Conservation (phyloP, 2,113 vertebrate genomes). For the Lepidothrix coronata region DNA sequence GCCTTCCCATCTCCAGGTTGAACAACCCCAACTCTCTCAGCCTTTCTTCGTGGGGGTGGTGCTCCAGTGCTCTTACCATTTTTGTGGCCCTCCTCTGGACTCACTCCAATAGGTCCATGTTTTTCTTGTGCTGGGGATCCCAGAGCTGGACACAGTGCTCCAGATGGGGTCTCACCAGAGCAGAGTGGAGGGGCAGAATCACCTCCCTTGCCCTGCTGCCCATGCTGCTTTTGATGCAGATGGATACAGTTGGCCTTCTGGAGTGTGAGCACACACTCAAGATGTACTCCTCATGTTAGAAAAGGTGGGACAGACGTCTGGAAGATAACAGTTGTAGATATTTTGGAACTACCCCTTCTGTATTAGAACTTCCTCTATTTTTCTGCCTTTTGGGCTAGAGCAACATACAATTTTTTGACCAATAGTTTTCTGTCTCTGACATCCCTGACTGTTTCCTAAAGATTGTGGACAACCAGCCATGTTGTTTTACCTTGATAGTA, state of each 20-base stretch:
- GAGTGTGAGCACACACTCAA: not conserved
- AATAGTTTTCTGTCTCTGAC: not conserved
- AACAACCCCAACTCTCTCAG: not conserved
- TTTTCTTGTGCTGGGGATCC: not conserved
- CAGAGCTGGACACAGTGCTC: not conserved
- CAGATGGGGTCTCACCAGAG: not conserved
- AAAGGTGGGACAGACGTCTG: not conserved
- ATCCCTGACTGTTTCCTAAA: not conserved
- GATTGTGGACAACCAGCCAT: not conserved
- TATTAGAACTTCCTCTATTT: not conserved
- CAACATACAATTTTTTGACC: not conserved
- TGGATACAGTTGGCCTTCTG: not conserved
- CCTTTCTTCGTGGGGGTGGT: not conserved
- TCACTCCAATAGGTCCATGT: accelerated
- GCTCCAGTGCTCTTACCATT: not conserved
- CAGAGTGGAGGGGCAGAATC: not conserved
- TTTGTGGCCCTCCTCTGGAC: not conserved
- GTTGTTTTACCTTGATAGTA: not conserved
- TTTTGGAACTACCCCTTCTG: not conserved
- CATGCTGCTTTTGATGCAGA: not conserved
- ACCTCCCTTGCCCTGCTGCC: not conserved
- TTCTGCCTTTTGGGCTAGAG: not conserved
- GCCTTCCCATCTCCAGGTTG: not conserved
- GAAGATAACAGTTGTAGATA: not conserved
- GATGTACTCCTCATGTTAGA: not conserved